Evolutionary conservation across 2,113 vertebrate species (phyloP).

Genomic region (Cephalopholis sonnerati): DNA sequence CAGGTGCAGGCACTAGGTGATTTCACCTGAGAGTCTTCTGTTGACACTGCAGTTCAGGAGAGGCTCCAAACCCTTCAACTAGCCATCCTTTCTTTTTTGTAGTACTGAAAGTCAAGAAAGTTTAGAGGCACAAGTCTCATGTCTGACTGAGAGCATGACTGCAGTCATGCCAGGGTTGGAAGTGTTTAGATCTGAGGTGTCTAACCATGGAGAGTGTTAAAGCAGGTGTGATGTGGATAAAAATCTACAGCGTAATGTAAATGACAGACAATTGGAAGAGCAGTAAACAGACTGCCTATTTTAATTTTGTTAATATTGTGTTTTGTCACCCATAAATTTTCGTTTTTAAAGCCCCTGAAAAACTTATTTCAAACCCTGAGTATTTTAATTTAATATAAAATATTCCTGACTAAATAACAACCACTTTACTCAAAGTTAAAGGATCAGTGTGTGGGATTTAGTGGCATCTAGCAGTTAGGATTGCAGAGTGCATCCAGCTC

Average conservation of each 20-base stretch:
- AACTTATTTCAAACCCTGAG: not conserved
- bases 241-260: no score
- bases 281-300: no score
- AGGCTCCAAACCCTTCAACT: not conserved
- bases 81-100: not conserved
- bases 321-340: no score
- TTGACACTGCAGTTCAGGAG: not conserved
- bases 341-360: no score
- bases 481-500: no score
- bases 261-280: no score
- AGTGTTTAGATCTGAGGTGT: not conserved
- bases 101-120: not conserved
- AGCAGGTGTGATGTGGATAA: not conserved
- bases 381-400: not conserved
- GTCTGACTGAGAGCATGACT: not conserved
- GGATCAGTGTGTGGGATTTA: no score
- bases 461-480: no score
- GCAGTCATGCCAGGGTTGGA: not conserved
- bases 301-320: no score
- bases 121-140: not conserved
- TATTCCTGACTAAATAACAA: not conserved
- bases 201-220: not conserved
- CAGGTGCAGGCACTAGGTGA: not conserved
- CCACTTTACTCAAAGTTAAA: not conserved
- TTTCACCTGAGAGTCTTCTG: not conserved